Evolutionary conservation across 2,113 vertebrate species (phyloP).

Genomic region (Pseudopodoces humilis): DNA sequence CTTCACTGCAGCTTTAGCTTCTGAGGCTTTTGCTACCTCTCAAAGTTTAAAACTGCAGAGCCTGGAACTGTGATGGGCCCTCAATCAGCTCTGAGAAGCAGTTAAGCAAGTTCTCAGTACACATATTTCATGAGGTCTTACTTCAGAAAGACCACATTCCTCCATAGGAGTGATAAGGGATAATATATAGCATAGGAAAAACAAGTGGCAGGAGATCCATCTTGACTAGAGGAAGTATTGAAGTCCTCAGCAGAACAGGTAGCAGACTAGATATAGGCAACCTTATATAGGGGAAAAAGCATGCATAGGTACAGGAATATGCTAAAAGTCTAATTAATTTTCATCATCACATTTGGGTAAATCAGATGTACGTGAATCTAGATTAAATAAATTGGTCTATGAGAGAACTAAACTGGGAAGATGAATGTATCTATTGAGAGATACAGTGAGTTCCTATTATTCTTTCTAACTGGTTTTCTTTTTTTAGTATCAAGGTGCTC

Average conservation of each 20-base stretch:
- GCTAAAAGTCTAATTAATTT: not conserved
- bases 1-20: not conserved
- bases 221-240: not conserved
- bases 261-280: not conserved
- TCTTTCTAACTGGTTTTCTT: not conserved
- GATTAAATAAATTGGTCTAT: not conserved
- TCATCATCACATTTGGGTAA: not conserved
- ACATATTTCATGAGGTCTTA: not conserved
- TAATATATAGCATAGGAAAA: not conserved
- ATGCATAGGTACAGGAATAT: not conserved
- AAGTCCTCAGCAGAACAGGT: not conserved
- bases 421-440: not conserved
- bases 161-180: not conserved
- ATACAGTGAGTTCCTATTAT: not conserved
- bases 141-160: not conserved
- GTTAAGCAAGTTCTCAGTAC: not conserved
- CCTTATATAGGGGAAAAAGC: not conserved
- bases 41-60: not conserved
- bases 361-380: not conserved
- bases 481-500: not conserved
- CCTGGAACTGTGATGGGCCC: not conserved
- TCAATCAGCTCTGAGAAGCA: not conserved
- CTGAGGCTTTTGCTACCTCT: not conserved
- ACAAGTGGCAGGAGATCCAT: not conserved
- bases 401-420: not conserved